These are phyloP conservation scores for Pseudeuparius sepicola DNA, from an alignment of 2,888 invertebrate species.

Conservation along the genomic window DNA sequence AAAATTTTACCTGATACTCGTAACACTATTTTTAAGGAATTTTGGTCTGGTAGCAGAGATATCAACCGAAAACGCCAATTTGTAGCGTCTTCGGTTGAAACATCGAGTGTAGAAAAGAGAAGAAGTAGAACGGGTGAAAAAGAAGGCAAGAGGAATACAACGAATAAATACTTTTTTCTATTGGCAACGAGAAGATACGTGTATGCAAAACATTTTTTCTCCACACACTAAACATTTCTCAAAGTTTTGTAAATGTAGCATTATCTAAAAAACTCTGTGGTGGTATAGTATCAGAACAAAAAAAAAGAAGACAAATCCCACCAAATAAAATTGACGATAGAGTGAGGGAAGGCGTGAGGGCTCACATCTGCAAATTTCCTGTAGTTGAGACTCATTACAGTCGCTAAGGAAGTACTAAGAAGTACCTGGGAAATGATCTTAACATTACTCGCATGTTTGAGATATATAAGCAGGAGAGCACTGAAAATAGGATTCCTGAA, in stretches of 20 bases:
- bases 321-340: slow-evolving; percentile 14
- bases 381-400: slow-evolving; percentile 17
- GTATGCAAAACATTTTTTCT: slow-evolving; percentile 13
- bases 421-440: slow-evolving; percentile 19
- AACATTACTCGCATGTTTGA: slow-evolving; percentile 18
- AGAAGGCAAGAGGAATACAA: slow-evolving; percentile 5
- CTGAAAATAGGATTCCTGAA: slow-evolving; percentile 8
- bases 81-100: slow-evolving; percentile 9
- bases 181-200: slow-evolving; percentile 5
- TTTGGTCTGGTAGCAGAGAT: slow-evolving; percentile 9
- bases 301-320: slow-evolving; percentile 14
- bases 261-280: slow-evolving; percentile 11
- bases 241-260: slow-evolving; percentile 12
- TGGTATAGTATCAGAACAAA: slow-evolving; percentile 11
- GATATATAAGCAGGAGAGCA: slow-evolving; percentile 12
- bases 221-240: slow-evolving; percentile 12
- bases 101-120: slow-evolving; percentile 4
- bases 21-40: too few species aligned
- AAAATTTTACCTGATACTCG: too few species aligned
- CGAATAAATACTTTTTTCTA: slow-evolving; percentile 12
- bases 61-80: slow-evolving; percentile 13
- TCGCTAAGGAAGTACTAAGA: slow-evolving; percentile 15
- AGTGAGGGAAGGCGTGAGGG: slow-evolving; percentile 13
- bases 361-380: slow-evolving; percentile 19
- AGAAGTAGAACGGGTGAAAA: slow-evolving; percentile 8